Evolutionary conservation across 2,797 vertebrate species (phyloP), one percentile per base, ranked within the genome.

Genomic region (Parauchenoglanis punctatus): DNA sequence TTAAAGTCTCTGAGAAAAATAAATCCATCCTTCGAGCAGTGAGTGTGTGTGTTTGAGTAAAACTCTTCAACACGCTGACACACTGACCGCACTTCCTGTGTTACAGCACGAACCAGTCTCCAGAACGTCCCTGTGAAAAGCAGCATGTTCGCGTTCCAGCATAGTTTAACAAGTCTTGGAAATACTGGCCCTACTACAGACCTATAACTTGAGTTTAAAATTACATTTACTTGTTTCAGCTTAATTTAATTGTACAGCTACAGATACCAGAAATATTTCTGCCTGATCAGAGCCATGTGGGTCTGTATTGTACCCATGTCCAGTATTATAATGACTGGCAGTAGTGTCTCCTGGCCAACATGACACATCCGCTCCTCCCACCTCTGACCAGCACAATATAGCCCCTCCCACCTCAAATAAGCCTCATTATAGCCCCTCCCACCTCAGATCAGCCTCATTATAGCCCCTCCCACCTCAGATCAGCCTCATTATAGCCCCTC

Each of bases 81-180:
- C 76, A 78, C 28, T 13, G 4, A 35, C n/a, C 58, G 18, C 80
- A 49, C 59, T 28, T 82, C 80, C 80, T 65, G 40, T 82, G 59
- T 65, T 82, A 65, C 59, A 82, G 56, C 78, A 61, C n/a, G 35
- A 61, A 15, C 20, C 1, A 25, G 56, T 7, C 78, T 81, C 77
- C 10, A 6, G 13, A 56, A 77, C 18, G 75, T 56, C 15, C 75
- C 76, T 35, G 28, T 58, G 54, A 78, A 78, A 20, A 11, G 52
- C 73, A 52, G 46, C 73, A 28, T 52, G 46, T 52, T 28, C 1
- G 25, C 7, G 23, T 52, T 52, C 46, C 73, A 77, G 7, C 75
- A 28, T 20, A 7, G 12, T n/a, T n/a, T 15, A 52, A 18, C 7
- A 52, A 76, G 3, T 52, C 23, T 25, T 4, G 6, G 18, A 49